Conservation (phyloP, 2,888 invertebrate species). For the Caenorhabditis imperialis region DNA sequence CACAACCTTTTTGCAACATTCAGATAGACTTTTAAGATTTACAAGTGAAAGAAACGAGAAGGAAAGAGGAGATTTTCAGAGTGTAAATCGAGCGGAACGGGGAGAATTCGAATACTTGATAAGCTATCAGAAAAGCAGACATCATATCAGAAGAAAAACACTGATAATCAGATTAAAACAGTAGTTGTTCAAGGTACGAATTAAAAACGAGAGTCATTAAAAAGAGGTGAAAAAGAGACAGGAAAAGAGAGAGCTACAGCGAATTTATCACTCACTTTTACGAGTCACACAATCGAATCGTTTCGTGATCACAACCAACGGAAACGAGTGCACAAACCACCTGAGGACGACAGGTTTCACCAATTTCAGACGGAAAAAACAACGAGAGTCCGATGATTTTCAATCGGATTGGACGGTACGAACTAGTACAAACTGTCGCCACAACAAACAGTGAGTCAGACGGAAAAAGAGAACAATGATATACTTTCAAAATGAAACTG, state of each 20-base stretch:
- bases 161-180: conserved; percentile 15
- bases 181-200: too few relatives aligned
- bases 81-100: conserved; percentile 1
- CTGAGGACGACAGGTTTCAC: too few relatives aligned
- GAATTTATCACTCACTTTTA: conserved; percentile 51
- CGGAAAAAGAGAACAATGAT: too few relatives aligned
- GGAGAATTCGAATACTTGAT: conserved; percentile 8
- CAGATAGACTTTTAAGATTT: too few relatives aligned
- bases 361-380: too few relatives aligned
- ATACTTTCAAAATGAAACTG: too few relatives aligned
- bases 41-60: neutral
- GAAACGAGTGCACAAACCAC: too few relatives aligned
- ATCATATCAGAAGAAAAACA: conserved; percentile 11
- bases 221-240: conserved; percentile 13
- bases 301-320: conserved; percentile 40
- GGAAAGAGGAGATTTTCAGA: conserved; percentile 7
- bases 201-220: conserved; percentile 5
- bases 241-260: conserved; percentile 24
- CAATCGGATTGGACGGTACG: too few relatives aligned
- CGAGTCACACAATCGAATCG: conserved; percentile 38
- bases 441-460: too few relatives aligned
- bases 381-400: too few relatives aligned
- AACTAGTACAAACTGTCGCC: too few relatives aligned
- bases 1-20: too few relatives aligned
- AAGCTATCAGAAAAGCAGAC: conserved; percentile 22